phyloP scores from a whole-genome alignment of 1,140 invertebrate species.

The Drosophila watanabei region DNA sequence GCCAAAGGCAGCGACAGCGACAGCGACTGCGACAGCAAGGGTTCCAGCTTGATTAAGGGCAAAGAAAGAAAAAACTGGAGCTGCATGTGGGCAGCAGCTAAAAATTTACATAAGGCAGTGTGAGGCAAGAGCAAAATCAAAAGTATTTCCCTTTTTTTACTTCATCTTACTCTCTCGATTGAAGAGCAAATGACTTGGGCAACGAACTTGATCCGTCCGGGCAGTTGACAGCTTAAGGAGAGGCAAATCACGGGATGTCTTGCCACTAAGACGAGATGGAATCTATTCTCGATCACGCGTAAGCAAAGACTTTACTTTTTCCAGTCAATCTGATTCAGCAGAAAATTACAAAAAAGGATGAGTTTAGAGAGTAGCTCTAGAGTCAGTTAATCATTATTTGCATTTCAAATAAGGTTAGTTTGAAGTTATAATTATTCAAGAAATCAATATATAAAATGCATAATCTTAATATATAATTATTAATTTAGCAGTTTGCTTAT shows the following conservation, averaged over 20 bases:
- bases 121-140: conserved; percentile 62
- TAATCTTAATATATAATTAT: too few relatives aligned
- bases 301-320: background rate
- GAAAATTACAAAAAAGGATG: background rate
- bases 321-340: background rate
- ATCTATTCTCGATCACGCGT: conserved; percentile 23
- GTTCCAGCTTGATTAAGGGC: conserved; percentile 79
- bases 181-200: conserved; percentile 64
- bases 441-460: background rate
- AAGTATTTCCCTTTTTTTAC: conserved; percentile 48
- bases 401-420: background rate
- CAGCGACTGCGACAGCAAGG: conserved; percentile 48
- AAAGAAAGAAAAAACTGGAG: conserved; percentile 71
- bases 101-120: conserved; percentile 67
- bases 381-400: background rate
- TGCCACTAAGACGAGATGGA: conserved; percentile 8
- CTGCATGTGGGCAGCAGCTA: conserved; percentile 67
- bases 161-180: conserved; percentile 16
- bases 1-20: conserved; percentile 41
- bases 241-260: conserved; percentile 31
- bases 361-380: background rate
- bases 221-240: conserved; percentile 47
- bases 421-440: background rate
- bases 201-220: conserved; percentile 46
- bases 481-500: rapidly evolving